A percentile compares a stretch with the other conserved stretches of the same genome.
phyloP scores from a whole-genome alignment of 1,140 invertebrate genomes.

The Apis dorsata region DNA sequence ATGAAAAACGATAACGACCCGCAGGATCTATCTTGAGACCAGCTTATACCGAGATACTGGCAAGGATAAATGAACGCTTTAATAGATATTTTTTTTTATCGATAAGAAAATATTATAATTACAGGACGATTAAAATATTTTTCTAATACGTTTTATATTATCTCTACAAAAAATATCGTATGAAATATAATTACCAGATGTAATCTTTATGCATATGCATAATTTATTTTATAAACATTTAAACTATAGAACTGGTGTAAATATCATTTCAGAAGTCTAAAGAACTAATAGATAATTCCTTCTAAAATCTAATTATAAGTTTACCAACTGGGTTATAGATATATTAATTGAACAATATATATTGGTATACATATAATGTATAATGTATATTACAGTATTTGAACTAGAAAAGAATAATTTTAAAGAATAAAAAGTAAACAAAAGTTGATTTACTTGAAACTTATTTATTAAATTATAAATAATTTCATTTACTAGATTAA shows the following conservation, averaged over 20 bases:
- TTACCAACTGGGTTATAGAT: no score
- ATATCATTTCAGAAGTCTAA: not conserved
- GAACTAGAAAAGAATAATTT: no score
- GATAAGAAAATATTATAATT: not conserved
- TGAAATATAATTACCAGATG: not conserved
- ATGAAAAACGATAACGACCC: constrained; percentile 24
- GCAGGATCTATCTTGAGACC: constrained; percentile 17
- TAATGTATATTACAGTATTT: no score
- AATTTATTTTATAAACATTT: not conserved
- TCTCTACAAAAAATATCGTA: not conserved
- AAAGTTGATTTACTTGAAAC: no score
- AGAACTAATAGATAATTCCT: not conserved
- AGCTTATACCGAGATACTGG: not conserved
- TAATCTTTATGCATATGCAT: not conserved
- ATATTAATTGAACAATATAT: no score
- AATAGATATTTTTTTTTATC: not conserved
- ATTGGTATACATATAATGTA: no score
- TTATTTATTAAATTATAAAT: no score
- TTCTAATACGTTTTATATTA: not conserved
- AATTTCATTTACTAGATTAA: no score
- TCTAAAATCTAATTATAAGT: not conserved
- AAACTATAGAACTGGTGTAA: not conserved
- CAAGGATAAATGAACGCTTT: not conserved
- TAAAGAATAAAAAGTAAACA: no score
- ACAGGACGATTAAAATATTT: not conserved